Evolutionary conservation across 2,113 vertebrate genomes (phyloP).

Genomic region (Dendropsophus ebraccatus): DNA sequence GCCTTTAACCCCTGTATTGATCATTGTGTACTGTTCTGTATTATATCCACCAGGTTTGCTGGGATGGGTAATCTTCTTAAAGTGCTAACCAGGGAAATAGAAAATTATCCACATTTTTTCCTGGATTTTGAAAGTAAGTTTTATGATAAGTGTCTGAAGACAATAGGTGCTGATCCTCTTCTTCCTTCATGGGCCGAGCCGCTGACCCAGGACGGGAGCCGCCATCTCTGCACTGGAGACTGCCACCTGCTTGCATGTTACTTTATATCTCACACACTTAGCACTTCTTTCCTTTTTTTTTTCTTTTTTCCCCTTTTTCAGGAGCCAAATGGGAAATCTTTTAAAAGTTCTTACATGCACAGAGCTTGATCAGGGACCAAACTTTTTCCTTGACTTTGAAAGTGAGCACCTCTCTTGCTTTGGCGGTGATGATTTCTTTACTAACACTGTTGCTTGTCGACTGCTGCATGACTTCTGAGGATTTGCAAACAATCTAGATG

Average conservation of each 20-base stretch:
- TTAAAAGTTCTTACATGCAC: constrained; percentile 91
- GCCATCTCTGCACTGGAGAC: constrained; percentile 53
- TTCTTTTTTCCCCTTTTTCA: no score
- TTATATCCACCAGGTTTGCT: constrained; percentile 92
- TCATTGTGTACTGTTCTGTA: constrained; percentile 71
- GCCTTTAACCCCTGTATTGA: constrained; percentile 43
- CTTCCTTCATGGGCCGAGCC: constrained; percentile 63
- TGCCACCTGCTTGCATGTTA: constrained; percentile 62
- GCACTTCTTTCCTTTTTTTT: constrained; percentile 67
- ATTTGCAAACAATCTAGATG: constrained; percentile 69
- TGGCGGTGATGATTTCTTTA: constrained; percentile 69
- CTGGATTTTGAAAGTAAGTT: constrained; percentile 99
- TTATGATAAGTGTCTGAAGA: constrained; percentile 62
- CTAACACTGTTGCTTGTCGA: constrained; percentile 66
- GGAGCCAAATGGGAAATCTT: constrained; percentile 78
- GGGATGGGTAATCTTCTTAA: constrained; percentile 99
- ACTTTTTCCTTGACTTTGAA: constrained; percentile 97
- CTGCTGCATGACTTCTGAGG: constrained; percentile 62
- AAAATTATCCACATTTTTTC: constrained; percentile 99
- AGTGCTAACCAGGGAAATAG: constrained; percentile 99
- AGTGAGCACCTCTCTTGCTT: constrained; percentile 81
- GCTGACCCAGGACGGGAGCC: constrained; percentile 55
- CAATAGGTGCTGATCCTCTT: constrained; percentile 61
- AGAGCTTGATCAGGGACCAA: constrained; percentile 92
- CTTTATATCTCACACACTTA: constrained; percentile 64